These are phyloP conservation scores for Macropodus opercularis DNA, from an alignment of 2,797 vertebrate species.

Conservation along the genomic window DNA sequence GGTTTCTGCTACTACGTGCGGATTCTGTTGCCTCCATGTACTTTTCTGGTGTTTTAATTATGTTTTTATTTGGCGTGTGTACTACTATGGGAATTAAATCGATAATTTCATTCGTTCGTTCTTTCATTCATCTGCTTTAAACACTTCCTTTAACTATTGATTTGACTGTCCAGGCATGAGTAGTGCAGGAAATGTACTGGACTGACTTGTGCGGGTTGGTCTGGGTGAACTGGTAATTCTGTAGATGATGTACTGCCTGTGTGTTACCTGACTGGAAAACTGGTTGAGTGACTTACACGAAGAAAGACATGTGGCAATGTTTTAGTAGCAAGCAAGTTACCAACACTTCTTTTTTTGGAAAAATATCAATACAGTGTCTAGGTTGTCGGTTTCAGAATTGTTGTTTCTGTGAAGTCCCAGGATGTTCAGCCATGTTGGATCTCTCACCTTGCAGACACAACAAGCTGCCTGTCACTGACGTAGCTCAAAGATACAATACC, in stretches of 20 bases:
- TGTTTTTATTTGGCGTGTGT: neutral
- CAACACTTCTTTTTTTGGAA: too few relatives aligned
- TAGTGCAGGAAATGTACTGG: neutral
- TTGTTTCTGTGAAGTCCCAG: too few relatives aligned
- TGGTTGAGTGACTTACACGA: neutral
- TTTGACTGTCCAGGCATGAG: conserved; percentile 2
- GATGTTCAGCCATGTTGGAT: too few relatives aligned
- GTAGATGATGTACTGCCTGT: neutral
- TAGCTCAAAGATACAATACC: too few relatives aligned
- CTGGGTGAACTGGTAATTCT: neutral
- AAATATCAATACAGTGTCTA: too few relatives aligned
- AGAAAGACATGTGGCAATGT: too few relatives aligned
- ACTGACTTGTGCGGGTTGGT: neutral
- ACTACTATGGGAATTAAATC: conserved; percentile 8
- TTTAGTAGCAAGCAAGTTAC: too few relatives aligned
- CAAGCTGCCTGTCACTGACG: too few relatives aligned
- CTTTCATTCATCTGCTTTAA: conserved; percentile 4
- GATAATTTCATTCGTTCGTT: conserved; percentile 7
- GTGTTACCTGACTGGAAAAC: neutral
- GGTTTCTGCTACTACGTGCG: conserved; percentile 3
- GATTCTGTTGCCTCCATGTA: neutral
- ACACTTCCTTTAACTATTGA: conserved; percentile 30
- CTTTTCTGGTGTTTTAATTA: neutral
- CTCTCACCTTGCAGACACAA: too few relatives aligned
- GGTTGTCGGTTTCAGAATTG: too few relatives aligned